Conservation (phyloP, 1,140 invertebrate species). For the Kradibia gibbosae region DNA sequence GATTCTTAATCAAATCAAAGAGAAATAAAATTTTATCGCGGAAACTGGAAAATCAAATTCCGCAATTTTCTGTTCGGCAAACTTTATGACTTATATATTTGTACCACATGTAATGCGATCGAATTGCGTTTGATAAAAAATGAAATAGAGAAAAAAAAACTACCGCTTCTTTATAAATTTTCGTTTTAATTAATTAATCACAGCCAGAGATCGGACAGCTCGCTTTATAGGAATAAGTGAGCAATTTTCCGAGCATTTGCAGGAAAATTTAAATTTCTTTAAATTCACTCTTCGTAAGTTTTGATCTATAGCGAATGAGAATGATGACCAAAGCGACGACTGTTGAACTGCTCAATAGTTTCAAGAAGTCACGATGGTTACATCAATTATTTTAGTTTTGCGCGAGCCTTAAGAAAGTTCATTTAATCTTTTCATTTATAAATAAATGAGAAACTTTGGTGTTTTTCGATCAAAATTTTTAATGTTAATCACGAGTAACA, state of each 20-base stretch:
- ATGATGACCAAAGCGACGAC: background rate
- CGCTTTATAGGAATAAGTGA: too few species aligned
- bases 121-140: background rate
- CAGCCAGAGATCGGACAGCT: background rate
- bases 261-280: too few species aligned
- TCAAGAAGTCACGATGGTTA: background rate
- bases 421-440: background rate
- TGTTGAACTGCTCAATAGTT: background rate
- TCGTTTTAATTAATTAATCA: background rate
- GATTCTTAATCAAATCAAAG: conserved; percentile 32
- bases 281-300: too few species aligned
- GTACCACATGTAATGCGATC: background rate
- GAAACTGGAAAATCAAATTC: conserved; percentile 27
- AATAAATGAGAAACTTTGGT: too few species aligned
- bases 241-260: too few species aligned
- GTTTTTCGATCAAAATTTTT: too few species aligned
- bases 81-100: background rate
- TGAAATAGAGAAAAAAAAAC: background rate
- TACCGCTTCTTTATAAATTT: background rate
- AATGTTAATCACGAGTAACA: too few species aligned
- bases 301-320: background rate
- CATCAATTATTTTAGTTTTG: background rate
- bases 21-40: conserved; percentile 15
- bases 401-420: background rate
- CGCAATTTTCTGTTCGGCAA: conserved; percentile 21